Percentiles rank a stretch among this genome's conserved stretches.
Evolutionary conservation across 2,888 invertebrate species (phyloP).

Genomic region (Melanophora roralis): DNA sequence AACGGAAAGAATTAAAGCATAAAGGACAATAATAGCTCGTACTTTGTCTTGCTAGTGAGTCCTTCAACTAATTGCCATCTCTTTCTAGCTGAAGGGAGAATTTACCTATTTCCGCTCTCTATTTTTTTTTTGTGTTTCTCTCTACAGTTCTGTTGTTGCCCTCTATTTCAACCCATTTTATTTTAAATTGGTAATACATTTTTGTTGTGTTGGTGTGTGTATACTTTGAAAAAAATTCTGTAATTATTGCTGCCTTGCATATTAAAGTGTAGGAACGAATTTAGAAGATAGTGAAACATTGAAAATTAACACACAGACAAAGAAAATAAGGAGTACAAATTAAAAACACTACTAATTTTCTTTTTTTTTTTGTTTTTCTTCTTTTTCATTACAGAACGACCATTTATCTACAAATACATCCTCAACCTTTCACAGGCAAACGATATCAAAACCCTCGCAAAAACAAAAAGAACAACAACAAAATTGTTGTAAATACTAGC

Average conservation of each 20-base stretch:
- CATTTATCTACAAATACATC: background rate
- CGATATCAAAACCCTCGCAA: background rate
- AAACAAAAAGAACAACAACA: conserved; percentile 15
- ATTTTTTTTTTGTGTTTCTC: background rate
- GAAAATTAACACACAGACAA: conserved; percentile 60
- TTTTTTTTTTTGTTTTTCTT: conserved; percentile 30
- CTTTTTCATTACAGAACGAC: conserved; percentile 54
- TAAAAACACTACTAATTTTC: conserved; percentile 59
- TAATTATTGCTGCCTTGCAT: conserved; percentile 24
- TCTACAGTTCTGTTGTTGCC: conserved; percentile 2
- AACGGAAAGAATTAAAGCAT: conserved; percentile 23
- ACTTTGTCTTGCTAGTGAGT: conserved; percentile 17
- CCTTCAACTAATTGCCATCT: background rate
- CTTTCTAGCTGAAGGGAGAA: conserved; percentile 8
- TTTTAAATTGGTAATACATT: background rate
- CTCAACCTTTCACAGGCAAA: conserved; percentile 32
- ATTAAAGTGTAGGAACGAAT: conserved; percentile 26
- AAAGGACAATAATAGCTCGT: conserved; percentile 26
- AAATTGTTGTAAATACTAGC: conserved; percentile 40
- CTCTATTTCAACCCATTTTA: conserved; percentile 29
- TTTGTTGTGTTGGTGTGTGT: conserved; percentile 19
- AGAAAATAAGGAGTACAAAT: conserved; percentile 55
- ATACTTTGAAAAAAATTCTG: background rate
- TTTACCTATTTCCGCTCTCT: background rate
- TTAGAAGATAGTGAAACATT: conserved; percentile 50